Evolutionary conservation across 2,113 vertebrate genomes (phyloP).

Genomic region (Nothocercus julius): DNA sequence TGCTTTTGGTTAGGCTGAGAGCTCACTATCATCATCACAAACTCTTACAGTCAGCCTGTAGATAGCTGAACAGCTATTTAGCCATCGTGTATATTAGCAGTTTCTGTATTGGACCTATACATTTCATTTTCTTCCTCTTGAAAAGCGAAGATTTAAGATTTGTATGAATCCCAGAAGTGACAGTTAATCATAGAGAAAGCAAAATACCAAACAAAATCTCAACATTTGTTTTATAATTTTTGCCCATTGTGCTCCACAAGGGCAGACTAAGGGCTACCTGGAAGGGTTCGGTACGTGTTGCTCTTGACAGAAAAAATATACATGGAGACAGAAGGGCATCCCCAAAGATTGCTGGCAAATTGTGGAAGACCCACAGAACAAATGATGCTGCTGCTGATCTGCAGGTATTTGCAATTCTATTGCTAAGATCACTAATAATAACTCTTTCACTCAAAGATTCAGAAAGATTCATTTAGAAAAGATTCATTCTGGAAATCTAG

Average conservation of each 20-base stretch:
- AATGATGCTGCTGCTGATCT: neutral
- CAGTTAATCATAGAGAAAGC: neutral
- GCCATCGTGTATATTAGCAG: neutral
- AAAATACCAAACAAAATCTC: neutral
- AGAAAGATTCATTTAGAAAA: neutral
- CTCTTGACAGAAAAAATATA: neutral
- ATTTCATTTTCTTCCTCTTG: neutral
- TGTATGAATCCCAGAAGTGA: neutral
- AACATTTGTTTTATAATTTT: neutral
- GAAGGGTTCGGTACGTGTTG: neutral
- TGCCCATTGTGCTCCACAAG: neutral
- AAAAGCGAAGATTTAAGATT: neutral
- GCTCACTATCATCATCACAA: neutral
- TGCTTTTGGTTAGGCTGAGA: neutral
- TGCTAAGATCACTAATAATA: too few relatives aligned
- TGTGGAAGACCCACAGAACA: constrained; percentile 8
- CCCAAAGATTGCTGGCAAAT: constrained; percentile 26
- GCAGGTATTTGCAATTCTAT: neutral
- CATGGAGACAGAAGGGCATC: neutral
- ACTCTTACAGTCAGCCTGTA: neutral
- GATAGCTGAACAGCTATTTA: neutral
- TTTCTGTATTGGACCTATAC: neutral
- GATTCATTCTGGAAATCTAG: constrained; percentile 29
- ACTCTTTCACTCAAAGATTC: neutral
- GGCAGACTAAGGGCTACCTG: neutral